Percentiles rank a stretch among this genome's conserved stretches.
These are phyloP conservation scores for Eupithecia inturbata DNA, from an alignment of 2,888 invertebrate species.

Conservation along the genomic window DNA sequence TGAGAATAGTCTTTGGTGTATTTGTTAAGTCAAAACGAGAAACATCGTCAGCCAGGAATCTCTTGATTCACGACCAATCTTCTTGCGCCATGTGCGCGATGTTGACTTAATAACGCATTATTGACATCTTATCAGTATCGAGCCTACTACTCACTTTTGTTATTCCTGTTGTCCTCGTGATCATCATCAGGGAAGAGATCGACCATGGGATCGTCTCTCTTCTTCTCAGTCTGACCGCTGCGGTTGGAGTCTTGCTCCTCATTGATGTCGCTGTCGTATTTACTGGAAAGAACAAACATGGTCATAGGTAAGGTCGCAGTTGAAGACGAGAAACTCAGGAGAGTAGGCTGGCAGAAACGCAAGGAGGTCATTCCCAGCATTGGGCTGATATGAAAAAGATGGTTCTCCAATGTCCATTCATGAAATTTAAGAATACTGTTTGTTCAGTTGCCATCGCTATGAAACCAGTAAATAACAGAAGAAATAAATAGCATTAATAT, in stretches of 20 bases:
- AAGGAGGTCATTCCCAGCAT: neutral
- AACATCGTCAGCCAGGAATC: too few relatives aligned
- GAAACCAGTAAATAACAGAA: neutral
- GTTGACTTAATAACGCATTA: too few relatives aligned
- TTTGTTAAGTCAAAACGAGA: too few relatives aligned
- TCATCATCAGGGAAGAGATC: conserved; percentile 98
- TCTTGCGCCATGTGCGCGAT: too few relatives aligned
- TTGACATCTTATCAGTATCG: too few relatives aligned
- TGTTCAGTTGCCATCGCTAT: neutral
- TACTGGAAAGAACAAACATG: conserved; percentile 62
- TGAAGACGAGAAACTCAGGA: neutral
- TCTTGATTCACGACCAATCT: too few relatives aligned
- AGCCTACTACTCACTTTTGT: conserved; percentile 81
- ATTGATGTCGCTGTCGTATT: conserved; percentile 86
- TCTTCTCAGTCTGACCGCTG: conserved; percentile 76
- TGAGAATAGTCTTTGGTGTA: too few relatives aligned
- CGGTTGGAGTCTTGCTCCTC: conserved; percentile 84
- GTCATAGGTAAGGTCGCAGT: neutral
- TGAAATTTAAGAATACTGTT: neutral
- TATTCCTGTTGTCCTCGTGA: conserved; percentile 94
- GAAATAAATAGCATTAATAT: neutral
- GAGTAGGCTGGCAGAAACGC: neutral
- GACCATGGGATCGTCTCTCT: conserved; percentile 91
- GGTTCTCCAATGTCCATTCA: neutral
- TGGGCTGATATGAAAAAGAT: neutral